Evolutionary conservation across 1,140 invertebrate species (phyloP), one percentile per base, ranked within the genome.

Genomic region (Geopemphigus sp.): DNA sequence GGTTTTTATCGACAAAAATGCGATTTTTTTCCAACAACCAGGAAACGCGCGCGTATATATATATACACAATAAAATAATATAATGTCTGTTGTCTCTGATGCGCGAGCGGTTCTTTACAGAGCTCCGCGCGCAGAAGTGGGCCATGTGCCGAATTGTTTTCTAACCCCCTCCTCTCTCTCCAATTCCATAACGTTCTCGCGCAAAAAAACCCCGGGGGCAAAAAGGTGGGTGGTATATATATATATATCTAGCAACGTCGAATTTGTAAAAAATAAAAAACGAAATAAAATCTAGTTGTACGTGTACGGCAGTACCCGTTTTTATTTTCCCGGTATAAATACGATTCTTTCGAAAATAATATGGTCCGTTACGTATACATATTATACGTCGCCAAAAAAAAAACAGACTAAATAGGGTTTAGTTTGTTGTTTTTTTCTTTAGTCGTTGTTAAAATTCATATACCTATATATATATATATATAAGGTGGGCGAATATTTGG

Each of bases 121-220:
- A 3, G 32, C 3, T 39, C 32, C 32, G 32, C 32, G 32, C 32
- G 32, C 32, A 39, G 74, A 78, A 78, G 74, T 78, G 74, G 74
- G 74, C 74, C 74, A 78, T 78, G 74, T 78, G 74, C 74, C 61
- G 57, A 78, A 78, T 78, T 61, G 57, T 78, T 78, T 11, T 70
- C 14, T 45, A 11, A 5, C n/a, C 10, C 39, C 39, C 32, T 24
- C 56, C 73, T 5, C 73, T n/a, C n/a, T n/a, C n/a, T n/a, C n/a
- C n/a, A n/a, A n/a, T n/a, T n/a, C n/a, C n/a, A n/a, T n/a, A n/a
- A n/a, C 56, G 29, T n/a, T 57, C 24, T 26, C 19, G 72, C 14
- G 32, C 39, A 45, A 54, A n/a, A 22, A 50, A 57, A 47, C 74
- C 74, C 61, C 74, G 57, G 57, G 74, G 74, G 5, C 14, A 54